Conservation (phyloP, 2,888 invertebrate species). For the Drosophila percnosoma region DNA sequence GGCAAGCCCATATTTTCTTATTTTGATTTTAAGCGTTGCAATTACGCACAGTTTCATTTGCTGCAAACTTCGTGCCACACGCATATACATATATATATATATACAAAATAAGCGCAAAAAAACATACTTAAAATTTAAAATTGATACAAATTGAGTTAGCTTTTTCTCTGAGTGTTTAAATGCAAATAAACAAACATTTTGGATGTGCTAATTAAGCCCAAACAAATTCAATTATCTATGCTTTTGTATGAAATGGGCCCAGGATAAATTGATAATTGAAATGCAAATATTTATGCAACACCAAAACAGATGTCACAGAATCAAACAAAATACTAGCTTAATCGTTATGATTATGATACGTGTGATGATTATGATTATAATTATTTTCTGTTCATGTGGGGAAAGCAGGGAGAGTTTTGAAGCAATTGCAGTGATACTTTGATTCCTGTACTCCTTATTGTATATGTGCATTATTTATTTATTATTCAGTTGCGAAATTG, state of each 20-base stretch:
- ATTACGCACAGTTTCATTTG: slow-evolving; percentile 6
- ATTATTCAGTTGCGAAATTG: slow-evolving; percentile 6
- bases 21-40: slow-evolving; percentile 3
- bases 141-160: neutral
- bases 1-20: neutral
- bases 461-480: slow-evolving; percentile 13
- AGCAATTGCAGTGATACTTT: neutral
- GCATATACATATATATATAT: neutral
- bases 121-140: neutral
- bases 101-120: neutral
- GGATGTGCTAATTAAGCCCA: neutral
- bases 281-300: slow-evolving; percentile 4
- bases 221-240: slow-evolving; percentile 7
- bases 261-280: neutral
- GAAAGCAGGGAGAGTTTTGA: neutral
- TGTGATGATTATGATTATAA: neutral
- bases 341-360: neutral
- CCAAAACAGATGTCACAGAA: neutral
- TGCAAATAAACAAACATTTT: neutral
- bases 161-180: neutral
- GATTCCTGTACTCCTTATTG: no score
- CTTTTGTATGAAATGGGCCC: neutral
- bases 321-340: neutral
- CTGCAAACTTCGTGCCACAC: neutral
- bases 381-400: no score